Percentiles rank a stretch among this genome's conserved stretches.
Evolutionary conservation across 1,140 invertebrate species (phyloP).

Genomic region (Popillia japonica): DNA sequence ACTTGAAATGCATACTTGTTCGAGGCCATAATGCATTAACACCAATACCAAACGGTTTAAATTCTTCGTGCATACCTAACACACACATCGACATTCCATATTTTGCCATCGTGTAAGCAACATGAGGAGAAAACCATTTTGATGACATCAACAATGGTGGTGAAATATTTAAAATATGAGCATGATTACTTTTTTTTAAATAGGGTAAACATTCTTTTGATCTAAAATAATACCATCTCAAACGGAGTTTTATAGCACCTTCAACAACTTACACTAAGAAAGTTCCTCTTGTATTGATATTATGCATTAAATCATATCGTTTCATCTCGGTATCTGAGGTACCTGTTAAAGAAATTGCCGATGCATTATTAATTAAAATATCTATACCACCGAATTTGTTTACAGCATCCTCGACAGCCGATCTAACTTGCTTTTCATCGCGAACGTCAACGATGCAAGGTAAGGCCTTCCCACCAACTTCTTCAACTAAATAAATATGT

Average conservation of each 20-base stretch:
- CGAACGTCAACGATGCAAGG: constrained; percentile 96
- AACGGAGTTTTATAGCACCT: background rate
- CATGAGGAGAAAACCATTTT: constrained; percentile 91
- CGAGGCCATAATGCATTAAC: constrained; percentile 98
- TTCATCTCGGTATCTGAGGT: constrained; percentile 95
- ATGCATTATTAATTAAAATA: constrained; percentile 95
- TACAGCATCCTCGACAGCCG: constrained; percentile 86
- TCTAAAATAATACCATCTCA: constrained; percentile 64
- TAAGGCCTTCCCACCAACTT: constrained; percentile 86
- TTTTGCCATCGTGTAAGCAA: constrained; percentile 98
- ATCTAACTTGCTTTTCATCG: constrained; percentile 82
- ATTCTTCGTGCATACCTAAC: constrained; percentile 95
- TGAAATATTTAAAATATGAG: constrained; percentile 95
- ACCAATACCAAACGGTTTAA: constrained; percentile 81
- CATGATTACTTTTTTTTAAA: constrained; percentile 86
- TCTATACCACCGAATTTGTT: constrained; percentile 96
- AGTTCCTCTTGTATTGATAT: constrained; percentile 90
- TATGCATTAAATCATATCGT: constrained; percentile 92
- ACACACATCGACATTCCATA: constrained; percentile 99
- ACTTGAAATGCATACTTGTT: constrained; percentile 75
- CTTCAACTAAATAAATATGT: constrained; percentile 78
- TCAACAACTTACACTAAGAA: constrained; percentile 79
- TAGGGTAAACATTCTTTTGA: constrained; percentile 93
- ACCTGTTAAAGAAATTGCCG: constrained; percentile 90
- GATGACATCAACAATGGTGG: constrained; percentile 92